Conservation (phyloP, 2,797 vertebrate species). For the Taenioides sp. region DNA sequence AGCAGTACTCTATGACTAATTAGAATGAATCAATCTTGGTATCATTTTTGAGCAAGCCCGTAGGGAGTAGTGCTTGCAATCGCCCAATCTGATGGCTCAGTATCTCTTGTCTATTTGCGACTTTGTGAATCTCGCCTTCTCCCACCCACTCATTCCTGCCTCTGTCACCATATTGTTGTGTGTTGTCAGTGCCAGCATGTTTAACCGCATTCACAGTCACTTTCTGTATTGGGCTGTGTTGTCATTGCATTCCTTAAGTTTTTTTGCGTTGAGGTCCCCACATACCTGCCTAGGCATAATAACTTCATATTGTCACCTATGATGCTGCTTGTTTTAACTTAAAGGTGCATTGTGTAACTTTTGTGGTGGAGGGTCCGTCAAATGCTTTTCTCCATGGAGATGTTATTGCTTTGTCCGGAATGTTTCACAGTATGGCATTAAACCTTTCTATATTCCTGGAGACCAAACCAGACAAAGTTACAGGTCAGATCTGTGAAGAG, state of each 20-base stretch:
- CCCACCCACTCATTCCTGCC: slow-evolving; percentile 20
- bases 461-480: too few relatives aligned
- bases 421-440: too few relatives aligned
- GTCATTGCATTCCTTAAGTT: slow-evolving; percentile 44
- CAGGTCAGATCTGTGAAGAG: too few relatives aligned
- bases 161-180: slow-evolving; percentile 41
- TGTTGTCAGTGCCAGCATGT: slow-evolving; percentile 30
- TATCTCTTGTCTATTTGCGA: slow-evolving; percentile 51
- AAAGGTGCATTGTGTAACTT: too few relatives aligned
- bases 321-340: slow-evolving; percentile 32
- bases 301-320: not conserved
- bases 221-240: slow-evolving; percentile 52
- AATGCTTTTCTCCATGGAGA: too few relatives aligned
- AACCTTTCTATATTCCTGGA: too few relatives aligned
- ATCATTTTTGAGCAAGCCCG: slow-evolving; percentile 74
- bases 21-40: slow-evolving; percentile 76
- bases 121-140: slow-evolving; percentile 13
- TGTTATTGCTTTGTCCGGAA: too few relatives aligned
- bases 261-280: slow-evolving; percentile 41
- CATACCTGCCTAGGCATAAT: slow-evolving; percentile 14
- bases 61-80: slow-evolving; percentile 71
- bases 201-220: slow-evolving; percentile 28
- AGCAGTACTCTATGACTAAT: slow-evolving; percentile 72
- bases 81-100: slow-evolving; percentile 66
- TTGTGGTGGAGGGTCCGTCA: too few relatives aligned